phyloP scores from a whole-genome alignment of 2,888 invertebrate species.

The Unio delphinus region DNA sequence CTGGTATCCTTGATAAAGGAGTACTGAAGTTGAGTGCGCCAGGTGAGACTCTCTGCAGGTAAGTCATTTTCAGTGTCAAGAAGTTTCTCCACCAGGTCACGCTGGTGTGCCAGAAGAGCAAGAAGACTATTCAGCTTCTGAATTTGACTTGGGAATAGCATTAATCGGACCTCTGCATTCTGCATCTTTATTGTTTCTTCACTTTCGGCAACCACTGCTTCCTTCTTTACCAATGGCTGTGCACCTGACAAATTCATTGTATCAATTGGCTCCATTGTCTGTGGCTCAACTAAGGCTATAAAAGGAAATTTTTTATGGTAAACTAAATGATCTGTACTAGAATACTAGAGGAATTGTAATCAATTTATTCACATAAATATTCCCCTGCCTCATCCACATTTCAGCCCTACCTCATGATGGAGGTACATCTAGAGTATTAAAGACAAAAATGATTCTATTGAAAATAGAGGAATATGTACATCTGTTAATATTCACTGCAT shows the following conservation, averaged over 20 bases:
- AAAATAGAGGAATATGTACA: too few relatives aligned
- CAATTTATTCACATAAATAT: too few relatives aligned
- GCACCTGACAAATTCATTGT: conserved; percentile 59
- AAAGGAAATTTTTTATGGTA: neutral
- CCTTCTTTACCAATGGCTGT: conserved; percentile 32
- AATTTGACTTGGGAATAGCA: conserved; percentile 66
- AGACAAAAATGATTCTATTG: too few relatives aligned
- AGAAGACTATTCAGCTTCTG: conserved; percentile 64
- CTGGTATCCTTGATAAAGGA: conserved; percentile 46
- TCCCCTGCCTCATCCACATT: too few relatives aligned
- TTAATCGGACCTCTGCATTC: conserved; percentile 47
- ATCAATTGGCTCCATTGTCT: conserved; percentile 57
- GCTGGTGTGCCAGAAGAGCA: conserved; percentile 58
- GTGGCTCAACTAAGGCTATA: conserved; percentile 50
- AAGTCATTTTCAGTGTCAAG: conserved; percentile 34
- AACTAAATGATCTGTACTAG: too few relatives aligned
- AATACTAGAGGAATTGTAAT: too few relatives aligned
- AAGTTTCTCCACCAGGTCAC: conserved; percentile 52
- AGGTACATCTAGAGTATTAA: too few relatives aligned
- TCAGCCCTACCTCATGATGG: too few relatives aligned
- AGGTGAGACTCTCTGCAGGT: conserved; percentile 54
- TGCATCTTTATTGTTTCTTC: conserved; percentile 37
- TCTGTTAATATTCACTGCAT: too few relatives aligned
- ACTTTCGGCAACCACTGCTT: conserved; percentile 24
- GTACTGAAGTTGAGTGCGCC: conserved; percentile 61